Evolutionary conservation across 2,113 vertebrate genomes (phyloP), one percentile per base, ranked within the genome.

Genomic region (Salvator merianae): DNA sequence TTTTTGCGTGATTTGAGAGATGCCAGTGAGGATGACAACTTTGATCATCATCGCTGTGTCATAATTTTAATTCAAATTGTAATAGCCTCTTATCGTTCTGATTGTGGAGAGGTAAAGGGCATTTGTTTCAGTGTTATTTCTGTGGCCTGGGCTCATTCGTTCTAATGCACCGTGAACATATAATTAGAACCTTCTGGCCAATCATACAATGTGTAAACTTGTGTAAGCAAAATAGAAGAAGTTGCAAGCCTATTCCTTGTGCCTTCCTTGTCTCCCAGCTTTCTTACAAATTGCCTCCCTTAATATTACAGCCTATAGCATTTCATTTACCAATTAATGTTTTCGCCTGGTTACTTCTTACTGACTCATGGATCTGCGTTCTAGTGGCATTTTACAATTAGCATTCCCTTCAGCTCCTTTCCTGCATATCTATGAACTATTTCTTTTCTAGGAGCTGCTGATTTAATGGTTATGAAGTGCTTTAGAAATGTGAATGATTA

Each of bases 21-120:
- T 87, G 73, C 79, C 91, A 87, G 81, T 79, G 88, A 84, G 86
- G 73, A 81, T 93, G 85, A 83, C 76, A 87, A 84, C 87, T 81
- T 16, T 36, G 63, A 40, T 10, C 77, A 79, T 92, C 81, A 91
- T 91, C 83, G 85, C 66, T 55, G 78, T 86, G 84, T 68, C 89
- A 87, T 82, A 86, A 90, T 83, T 90, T 88, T 71, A 86, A 81
- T 81, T 68, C 1, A 62, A 75, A 38, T 73, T 77, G 24, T 76
- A 34, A n/a, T 55, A 90, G 30, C n/a, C 7, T 24, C 10, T 68
- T 72, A 40, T 75, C n/a, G 68, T 66, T 32, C 10, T 68, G 76
- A 43, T 82, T 32, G 47, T 5, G 7, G 59, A 93, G 66, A 66
- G 88, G 55, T 34, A 76, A 62, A 86, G 22, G 88, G 86, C 84